Evolutionary conservation across 2,888 invertebrate genomes (phyloP).

Genomic region (Noctua pronuba): DNA sequence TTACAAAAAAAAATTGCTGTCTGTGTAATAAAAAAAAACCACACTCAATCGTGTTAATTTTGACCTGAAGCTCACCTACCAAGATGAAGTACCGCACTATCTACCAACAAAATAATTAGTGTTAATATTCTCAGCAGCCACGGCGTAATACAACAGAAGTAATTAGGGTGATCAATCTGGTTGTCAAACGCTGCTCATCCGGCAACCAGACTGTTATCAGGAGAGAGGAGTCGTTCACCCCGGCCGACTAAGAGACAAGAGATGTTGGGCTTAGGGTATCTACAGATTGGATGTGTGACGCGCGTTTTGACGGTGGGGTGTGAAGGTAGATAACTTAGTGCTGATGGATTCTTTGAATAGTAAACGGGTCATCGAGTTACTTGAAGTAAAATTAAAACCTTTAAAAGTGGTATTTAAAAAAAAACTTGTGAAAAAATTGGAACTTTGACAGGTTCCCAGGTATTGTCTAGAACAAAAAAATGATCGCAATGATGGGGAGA

Average conservation of each 20-base stretch:
- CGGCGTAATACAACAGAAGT: conserved; percentile 46
- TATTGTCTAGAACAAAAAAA: no score
- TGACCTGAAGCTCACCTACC: background rate
- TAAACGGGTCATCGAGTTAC: no score
- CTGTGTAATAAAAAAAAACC: background rate
- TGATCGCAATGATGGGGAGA: no score
- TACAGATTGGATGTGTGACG: conserved; percentile 33
- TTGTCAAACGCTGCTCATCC: conserved; percentile 69
- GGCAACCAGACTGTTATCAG: conserved; percentile 67
- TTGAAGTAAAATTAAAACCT: no score
- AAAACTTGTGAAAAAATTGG: no score
- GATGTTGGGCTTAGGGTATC: conserved; percentile 6
- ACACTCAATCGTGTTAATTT: conserved; percentile 2
- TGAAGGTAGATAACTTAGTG: background rate
- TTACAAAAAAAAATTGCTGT: background rate
- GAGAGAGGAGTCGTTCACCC: conserved; percentile 68
- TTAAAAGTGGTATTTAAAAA: no score
- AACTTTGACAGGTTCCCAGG: no score
- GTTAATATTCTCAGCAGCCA: conserved; percentile 22
- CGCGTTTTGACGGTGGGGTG: background rate
- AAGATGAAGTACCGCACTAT: conserved; percentile 4
- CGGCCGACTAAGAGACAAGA: conserved; percentile 27
- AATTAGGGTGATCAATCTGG: conserved; percentile 70
- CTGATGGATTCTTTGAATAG: no score
- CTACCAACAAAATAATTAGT: conserved; percentile 42